Conservation (phyloP, 2,888 invertebrate genomes). For the Theodoxus fluviatilis region DNA sequence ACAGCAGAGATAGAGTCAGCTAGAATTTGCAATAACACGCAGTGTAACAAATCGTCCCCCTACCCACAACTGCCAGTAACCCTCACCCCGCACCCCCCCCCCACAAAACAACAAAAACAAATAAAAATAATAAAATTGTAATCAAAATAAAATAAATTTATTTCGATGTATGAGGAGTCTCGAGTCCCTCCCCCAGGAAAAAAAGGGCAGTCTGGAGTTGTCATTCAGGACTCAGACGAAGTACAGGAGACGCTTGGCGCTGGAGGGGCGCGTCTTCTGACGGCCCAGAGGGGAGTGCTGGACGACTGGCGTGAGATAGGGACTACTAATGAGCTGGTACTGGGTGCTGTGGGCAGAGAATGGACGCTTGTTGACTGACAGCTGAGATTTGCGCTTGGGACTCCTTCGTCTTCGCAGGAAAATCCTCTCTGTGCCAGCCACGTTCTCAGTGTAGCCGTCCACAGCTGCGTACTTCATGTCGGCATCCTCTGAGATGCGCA, state of each 20-base stretch:
- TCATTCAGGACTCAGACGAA: background rate
- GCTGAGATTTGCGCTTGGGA: conserved; percentile 40
- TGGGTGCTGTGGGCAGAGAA: conserved; percentile 51
- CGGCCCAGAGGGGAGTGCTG: conserved; percentile 45
- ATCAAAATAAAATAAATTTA: background rate
- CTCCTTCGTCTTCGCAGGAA: conserved; percentile 38
- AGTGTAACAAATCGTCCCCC: too few species aligned
- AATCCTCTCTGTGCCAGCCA: conserved; percentile 39
- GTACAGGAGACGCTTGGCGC: conserved; percentile 31
- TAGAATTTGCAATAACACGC: too few species aligned
- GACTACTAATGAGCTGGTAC: conserved; percentile 44
- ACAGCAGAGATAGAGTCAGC: too few species aligned
- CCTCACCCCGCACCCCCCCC: too few species aligned
- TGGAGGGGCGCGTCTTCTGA: conserved; percentile 39
- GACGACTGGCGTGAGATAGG: conserved; percentile 48
- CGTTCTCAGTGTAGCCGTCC: conserved; percentile 32
- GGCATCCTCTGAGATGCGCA: background rate
- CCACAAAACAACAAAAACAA: too few species aligned
- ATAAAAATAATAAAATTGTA: too few species aligned
- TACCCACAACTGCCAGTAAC: too few species aligned
- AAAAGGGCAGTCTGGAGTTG: too few species aligned
- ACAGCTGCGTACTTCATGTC: conserved; percentile 32
- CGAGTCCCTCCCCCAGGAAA: background rate
- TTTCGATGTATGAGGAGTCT: background rate
- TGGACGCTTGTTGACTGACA: conserved; percentile 54